Base-by-base conservation (phyloP, 2,888 invertebrate genomes). In the Erynnis tages region DNA sequence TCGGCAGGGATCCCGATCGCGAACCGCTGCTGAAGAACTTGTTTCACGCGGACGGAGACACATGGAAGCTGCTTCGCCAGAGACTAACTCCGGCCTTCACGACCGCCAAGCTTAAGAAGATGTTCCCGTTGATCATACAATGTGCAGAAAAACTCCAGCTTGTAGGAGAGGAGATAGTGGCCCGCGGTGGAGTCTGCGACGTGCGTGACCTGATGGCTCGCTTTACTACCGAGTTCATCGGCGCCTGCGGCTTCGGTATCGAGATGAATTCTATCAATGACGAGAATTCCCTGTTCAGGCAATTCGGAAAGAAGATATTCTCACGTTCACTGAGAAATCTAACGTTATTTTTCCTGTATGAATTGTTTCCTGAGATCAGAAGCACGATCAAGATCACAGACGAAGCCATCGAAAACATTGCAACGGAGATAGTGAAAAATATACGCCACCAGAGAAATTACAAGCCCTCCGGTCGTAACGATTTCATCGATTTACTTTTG, bases 1-100 rank as follows among this genome's bases (percentile, higher is more conserved):
- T 76, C 1, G 70, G 72, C 0, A 66, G 76, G 8, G 56, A 74
- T 34, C 54, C 63, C 0, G 63, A 70, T 41, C 37, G 54, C 2
- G 83, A 86, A 41, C 75, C 81, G 0, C 11, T 80, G 1, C 56
- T 75, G 8, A 41, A 47, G 3, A 82, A 77, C 47, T 43, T 85
- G 14, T 84, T 86, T 47, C 67, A 71, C 27, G 69, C 49, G 3
- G 78, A 83, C 14, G 84, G 84, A 0, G 85, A 86, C 37, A 40
- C 46, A 2, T 86, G 86, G 86, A 82, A 73, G 54, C 60, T 84
- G 6, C 49, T 80, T 8, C 68, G 85, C 1, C 78, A 83, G 52
- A 71, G 78, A 4, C 44, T 85, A n/a, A 82, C 85, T 8, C 68
- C 82, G 0, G 75, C 82, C 0, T 85, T 85, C 49, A 84, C 84